These are phyloP conservation scores for Tetranychus piercei DNA, from an alignment of 2,888 invertebrate genomes.

Conservation along the genomic window DNA sequence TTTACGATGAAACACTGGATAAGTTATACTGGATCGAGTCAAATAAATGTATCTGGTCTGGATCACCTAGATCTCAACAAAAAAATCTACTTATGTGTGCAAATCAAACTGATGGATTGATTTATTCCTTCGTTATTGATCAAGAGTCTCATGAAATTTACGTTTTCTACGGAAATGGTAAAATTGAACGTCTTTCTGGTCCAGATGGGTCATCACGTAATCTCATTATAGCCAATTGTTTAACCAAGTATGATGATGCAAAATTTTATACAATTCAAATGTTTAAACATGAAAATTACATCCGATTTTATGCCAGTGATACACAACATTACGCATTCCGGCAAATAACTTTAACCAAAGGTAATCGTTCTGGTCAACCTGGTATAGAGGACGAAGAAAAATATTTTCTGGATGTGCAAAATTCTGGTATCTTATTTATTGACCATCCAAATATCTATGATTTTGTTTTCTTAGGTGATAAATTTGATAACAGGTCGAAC, in stretches of 20 bases:
- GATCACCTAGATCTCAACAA: not conserved
- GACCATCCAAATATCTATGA: not conserved
- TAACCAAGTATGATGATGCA: not conserved
- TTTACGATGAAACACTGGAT: not conserved
- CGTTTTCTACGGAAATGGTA: not conserved
- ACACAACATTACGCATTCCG: not conserved
- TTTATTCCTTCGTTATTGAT: not conserved
- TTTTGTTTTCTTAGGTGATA: not conserved
- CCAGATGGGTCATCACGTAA: not conserved
- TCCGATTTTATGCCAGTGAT: conserved; percentile 1
- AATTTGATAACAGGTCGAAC: not conserved
- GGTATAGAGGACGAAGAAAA: not conserved
- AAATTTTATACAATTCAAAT: not conserved
- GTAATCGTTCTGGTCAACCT: not conserved
- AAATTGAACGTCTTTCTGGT: not conserved
- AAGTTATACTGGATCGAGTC: not conserved
- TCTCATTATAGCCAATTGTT: not conserved
- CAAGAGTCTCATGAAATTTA: not conserved
- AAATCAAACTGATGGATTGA: not conserved
- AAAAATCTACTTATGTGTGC: not conserved
- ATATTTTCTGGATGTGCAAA: not conserved
- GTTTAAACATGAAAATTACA: not conserved
- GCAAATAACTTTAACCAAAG: not conserved
- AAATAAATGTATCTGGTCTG: not conserved
- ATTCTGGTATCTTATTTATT: not conserved